Percentiles rank a stretch among this genome's conserved stretches.
Conservation (phyloP, 2,113 vertebrate species). For the Crotophaga sulcirostris region DNA sequence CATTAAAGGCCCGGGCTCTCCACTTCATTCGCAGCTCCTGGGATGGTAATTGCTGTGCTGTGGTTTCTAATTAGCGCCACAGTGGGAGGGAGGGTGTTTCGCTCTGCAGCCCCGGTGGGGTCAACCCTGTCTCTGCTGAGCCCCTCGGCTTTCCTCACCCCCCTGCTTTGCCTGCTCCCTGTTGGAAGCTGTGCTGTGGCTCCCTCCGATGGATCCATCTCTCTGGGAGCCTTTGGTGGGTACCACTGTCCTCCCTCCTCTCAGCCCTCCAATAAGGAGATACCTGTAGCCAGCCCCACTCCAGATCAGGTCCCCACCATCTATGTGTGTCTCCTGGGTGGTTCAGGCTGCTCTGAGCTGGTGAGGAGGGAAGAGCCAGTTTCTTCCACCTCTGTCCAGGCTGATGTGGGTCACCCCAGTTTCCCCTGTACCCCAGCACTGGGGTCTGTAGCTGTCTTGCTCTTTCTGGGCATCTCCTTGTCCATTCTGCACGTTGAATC, state of each 20-base stretch:
- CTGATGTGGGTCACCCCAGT: background rate
- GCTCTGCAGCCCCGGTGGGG: background rate
- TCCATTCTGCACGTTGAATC: rapidly evolving
- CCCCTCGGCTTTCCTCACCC: background rate
- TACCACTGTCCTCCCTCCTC: background rate
- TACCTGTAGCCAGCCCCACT: background rate
- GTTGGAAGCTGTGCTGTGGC: background rate
- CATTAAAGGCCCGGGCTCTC: conserved; percentile 68
- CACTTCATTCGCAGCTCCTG: conserved; percentile 77
- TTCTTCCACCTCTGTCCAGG: background rate
- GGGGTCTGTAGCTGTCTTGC: rapidly evolving
- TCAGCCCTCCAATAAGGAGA: background rate
- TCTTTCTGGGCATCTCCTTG: background rate
- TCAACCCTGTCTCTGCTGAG: background rate
- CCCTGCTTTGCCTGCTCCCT: background rate
- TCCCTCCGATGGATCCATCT: background rate
- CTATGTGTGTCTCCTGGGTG: rapidly evolving
- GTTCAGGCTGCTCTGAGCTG: background rate
- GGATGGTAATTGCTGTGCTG: conserved; percentile 81
- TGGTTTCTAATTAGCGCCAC: conserved; percentile 81
- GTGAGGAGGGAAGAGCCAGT: background rate
- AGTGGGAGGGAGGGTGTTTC: conserved; percentile 51
- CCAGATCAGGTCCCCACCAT: rapidly evolving
- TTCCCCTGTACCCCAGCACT: rapidly evolving
- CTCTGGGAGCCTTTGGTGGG: background rate